Conservation (phyloP, 2,797 vertebrate genomes). For the Neosilurus mollespiculum region DNA sequence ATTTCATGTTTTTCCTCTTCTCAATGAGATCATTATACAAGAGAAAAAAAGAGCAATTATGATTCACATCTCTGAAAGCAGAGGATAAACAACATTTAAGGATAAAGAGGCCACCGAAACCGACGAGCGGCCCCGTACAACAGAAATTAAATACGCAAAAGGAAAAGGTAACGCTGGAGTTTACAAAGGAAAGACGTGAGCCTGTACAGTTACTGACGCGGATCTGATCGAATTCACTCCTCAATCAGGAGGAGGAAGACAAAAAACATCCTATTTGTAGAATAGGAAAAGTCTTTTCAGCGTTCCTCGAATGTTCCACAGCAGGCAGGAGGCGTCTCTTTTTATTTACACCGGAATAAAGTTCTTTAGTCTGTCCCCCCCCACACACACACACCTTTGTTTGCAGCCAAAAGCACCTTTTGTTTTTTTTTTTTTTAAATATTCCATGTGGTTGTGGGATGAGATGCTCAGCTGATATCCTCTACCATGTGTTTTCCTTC, state of each 20-base stretch:
- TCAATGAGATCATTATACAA: constrained; percentile 91
- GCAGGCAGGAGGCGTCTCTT: background rate
- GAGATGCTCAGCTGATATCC: background rate
- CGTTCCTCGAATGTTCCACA: background rate
- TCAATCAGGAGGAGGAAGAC: background rate
- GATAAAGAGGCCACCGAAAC: constrained; percentile 71
- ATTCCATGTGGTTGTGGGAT: background rate
- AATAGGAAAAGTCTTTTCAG: constrained; percentile 9
- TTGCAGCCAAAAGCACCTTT: constrained; percentile 10
- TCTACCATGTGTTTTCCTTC: background rate
- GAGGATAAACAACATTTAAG: constrained; percentile 85
- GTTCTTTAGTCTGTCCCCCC: background rate
- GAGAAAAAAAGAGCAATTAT: constrained; percentile 81
- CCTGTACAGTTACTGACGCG: constrained; percentile 57
- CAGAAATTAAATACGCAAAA: constrained; percentile 64
- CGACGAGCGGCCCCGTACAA: constrained; percentile 62
- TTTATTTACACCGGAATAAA: constrained; percentile 12
- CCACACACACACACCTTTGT: background rate
- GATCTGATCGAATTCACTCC: background rate
- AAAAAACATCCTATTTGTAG: background rate
- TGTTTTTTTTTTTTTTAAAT: too few relatives aligned
- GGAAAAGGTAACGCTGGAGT: constrained; percentile 59
- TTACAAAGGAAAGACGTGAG: constrained; percentile 70
- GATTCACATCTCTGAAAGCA: constrained; percentile 88
- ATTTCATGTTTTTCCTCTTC: constrained; percentile 68